Base-by-base conservation (phyloP, 2,888 invertebrate species). In the Drosophila macrospina region DNA sequence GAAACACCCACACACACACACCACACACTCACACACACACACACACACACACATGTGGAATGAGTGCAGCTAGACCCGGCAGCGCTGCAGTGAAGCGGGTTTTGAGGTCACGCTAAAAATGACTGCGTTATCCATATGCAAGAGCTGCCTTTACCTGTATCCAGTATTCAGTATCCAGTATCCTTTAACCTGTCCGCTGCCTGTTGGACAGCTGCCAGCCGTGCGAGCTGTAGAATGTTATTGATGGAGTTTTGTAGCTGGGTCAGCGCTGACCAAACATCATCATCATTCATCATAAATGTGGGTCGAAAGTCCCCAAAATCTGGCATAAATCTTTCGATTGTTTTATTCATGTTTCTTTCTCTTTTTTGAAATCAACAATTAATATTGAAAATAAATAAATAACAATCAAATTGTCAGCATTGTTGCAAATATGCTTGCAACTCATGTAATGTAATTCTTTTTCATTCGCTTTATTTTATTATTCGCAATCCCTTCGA, bases 351-450 rank as follows among this genome's bases (percentile, higher is more conserved):
- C n/a, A n/a, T n/a, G n/a, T 47, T 32, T 6, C 7, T 11, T 13
- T 42, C 57, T 10, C 51, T 36, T 26, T 50, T 24, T 10, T n/a
- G 32, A 39, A 61, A 24, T 47, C 11, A 36, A 34, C 44, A 15
- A 10, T 13, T 4, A 39, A 45, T 36, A 50, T 56, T 37, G 26
- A 59, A 62, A 69, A 61, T 65, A 78, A 69, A 61, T 65, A 78
- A 82, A 86, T 69, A 75, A 24, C 67, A 78, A 83, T 78, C 61
- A 60, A 67, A 78, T 63, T 69, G 65, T 50, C 44, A 45, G 32
- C 44, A 54, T 52, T 62, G 26, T 48, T 51, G 6, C 32, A 16
- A n/a, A n/a, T n/a, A n/a, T n/a, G n/a, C n/a, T n/a, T n/a, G n/a
- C n/a, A n/a, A n/a, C n/a, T n/a, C n/a, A n/a, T n/a, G n/a, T n/a